Percentiles rank a stretch among this genome's conserved stretches.
Evolutionary conservation across 2,797 vertebrate species (phyloP).

Genomic region (Gymnothorax reevesii): DNA sequence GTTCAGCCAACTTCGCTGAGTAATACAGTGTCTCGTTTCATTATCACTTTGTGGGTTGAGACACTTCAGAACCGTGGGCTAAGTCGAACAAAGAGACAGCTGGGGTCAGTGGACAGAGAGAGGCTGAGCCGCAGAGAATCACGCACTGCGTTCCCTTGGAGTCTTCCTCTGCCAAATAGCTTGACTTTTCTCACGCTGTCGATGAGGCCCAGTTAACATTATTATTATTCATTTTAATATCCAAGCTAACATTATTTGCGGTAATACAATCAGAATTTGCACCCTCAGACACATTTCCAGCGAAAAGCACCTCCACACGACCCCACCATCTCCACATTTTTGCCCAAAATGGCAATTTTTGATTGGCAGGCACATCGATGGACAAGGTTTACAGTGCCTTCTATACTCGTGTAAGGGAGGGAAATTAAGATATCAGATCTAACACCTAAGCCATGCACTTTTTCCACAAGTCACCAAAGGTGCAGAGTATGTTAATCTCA

Average conservation of each 20-base stretch:
- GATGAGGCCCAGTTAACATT: no score
- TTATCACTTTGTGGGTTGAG: not conserved
- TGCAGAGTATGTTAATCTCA: slow-evolving; percentile 43
- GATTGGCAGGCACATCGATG: not conserved
- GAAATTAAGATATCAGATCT: slow-evolving; percentile 35
- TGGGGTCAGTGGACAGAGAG: not conserved
- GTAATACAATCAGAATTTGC: no score
- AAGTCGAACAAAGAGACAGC: not conserved
- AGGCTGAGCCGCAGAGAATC: not conserved
- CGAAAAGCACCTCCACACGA: no score
- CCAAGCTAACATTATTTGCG: no score
- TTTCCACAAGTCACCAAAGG: slow-evolving; percentile 45
- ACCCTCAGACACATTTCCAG: no score
- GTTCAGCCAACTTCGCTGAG: not conserved
- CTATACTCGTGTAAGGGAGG: not conserved
- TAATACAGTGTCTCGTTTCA: not conserved
- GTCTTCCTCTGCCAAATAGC: no score
- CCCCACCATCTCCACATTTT: slow-evolving; percentile 17
- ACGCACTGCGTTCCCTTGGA: not conserved
- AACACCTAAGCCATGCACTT: slow-evolving; percentile 24
- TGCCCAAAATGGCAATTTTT: not conserved
- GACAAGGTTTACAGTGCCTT: not conserved
- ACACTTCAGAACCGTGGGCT: not conserved
- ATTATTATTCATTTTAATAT: no score
- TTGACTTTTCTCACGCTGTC: no score